Conservation (phyloP, 2,888 invertebrate species). For the Drosophila koepferae region DNA sequence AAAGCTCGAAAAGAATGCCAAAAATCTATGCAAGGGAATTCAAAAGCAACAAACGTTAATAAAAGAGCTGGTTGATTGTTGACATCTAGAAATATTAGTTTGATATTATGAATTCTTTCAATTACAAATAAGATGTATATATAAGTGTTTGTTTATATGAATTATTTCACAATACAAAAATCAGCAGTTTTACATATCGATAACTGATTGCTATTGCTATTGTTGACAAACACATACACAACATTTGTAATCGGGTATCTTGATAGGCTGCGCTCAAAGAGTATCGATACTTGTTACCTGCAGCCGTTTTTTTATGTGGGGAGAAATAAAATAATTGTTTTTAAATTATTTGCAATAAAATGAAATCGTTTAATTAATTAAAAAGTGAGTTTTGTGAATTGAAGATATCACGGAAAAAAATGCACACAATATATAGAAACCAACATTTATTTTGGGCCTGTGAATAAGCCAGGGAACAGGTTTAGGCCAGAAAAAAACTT, state of each 20-base stretch:
- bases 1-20: constrained; percentile 77
- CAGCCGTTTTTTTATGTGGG: constrained; percentile 64
- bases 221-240: constrained; percentile 27
- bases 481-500: constrained; percentile 80
- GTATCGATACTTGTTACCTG: constrained; percentile 59
- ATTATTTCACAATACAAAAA: background rate
- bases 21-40: constrained; percentile 74
- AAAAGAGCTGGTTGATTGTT: constrained; percentile 53
- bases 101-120: background rate
- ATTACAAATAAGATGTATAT: background rate
- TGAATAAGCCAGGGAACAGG: constrained; percentile 75
- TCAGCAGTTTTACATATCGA: constrained; percentile 35
- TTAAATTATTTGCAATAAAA: constrained; percentile 55
- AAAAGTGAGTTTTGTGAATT: constrained; percentile 46
- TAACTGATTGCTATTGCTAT: constrained; percentile 12
- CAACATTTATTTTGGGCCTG: constrained; percentile 22
- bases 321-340: constrained; percentile 61
- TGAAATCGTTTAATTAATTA: constrained; percentile 54
- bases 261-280: constrained; percentile 49
- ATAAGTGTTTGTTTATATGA: background rate
- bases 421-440: constrained; percentile 4
- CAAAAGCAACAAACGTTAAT: constrained; percentile 61
- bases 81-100: background rate
- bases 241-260: constrained; percentile 41
- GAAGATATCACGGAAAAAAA: background rate